A percentile compares a stretch with the other conserved stretches of the same genome.
These are phyloP conservation scores for Pelodiscus sinensis DNA, from an alignment of 2,113 vertebrate genomes.

Conservation along the genomic window DNA sequence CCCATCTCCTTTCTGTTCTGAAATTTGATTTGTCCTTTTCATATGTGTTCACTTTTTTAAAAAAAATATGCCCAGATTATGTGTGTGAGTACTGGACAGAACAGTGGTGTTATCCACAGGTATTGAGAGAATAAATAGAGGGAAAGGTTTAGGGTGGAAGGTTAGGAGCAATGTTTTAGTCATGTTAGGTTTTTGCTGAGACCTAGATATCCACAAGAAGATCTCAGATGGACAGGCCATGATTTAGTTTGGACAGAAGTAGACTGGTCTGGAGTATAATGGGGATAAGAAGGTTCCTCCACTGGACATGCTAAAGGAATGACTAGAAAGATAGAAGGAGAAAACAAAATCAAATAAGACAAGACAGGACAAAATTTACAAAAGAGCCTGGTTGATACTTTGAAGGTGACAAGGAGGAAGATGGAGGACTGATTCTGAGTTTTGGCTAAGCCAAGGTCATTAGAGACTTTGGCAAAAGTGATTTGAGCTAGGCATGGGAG, in stretches of 20 bases:
- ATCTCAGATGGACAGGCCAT: neutral
- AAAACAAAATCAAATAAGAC: neutral
- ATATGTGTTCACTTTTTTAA: too few relatives aligned
- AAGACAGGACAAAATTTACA: neutral
- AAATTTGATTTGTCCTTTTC: too few relatives aligned
- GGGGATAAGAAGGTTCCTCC: neutral
- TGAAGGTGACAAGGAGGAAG: neutral
- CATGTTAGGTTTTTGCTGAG: neutral
- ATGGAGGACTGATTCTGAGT: neutral
- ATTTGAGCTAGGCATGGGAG: neutral
- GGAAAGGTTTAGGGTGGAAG: neutral
- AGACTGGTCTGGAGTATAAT: neutral
- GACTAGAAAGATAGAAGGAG: neutral
- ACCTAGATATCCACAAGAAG: neutral
- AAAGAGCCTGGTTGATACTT: neutral
- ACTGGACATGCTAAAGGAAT: neutral
- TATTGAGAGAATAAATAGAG: neutral
- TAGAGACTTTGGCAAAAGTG: neutral
- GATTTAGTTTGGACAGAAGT: neutral
- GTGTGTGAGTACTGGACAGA: neutral
- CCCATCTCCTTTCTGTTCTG: too few relatives aligned
- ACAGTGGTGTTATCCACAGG: neutral
- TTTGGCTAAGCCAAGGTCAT: neutral
- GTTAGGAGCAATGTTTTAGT: neutral
- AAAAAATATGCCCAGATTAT: neutral